These are phyloP conservation scores for Poeciliopsis turneri DNA, from an alignment of 2,797 vertebrate species.

Conservation along the genomic window DNA sequence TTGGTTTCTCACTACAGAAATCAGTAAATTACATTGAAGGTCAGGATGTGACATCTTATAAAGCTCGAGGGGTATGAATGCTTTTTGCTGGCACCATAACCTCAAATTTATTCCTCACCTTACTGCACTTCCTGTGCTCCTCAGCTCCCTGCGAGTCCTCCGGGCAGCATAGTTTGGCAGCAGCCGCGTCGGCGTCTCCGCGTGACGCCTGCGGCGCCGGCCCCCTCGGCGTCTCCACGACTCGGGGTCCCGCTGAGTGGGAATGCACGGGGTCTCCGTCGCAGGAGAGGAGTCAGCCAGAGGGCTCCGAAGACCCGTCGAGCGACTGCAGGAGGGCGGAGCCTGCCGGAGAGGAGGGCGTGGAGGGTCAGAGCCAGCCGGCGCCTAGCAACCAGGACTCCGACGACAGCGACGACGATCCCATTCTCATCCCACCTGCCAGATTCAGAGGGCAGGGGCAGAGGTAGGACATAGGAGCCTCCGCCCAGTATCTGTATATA, in stretches of 20 bases:
- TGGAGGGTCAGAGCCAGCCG: conserved; percentile 70
- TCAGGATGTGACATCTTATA: neutral
- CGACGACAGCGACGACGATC: conserved; percentile 96
- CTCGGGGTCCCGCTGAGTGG: conserved; percentile 27
- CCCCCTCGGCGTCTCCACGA: conserved; percentile 16
- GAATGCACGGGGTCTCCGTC: neutral
- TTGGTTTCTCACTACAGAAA: neutral
- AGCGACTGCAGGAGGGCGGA: conserved; percentile 77
- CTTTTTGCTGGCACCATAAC: neutral
- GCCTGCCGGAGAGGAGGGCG: conserved; percentile 56
- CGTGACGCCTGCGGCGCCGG: conserved; percentile 60
- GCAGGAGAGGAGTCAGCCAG: conserved; percentile 51
- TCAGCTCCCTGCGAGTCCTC: conserved; percentile 53
- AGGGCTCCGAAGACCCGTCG: conserved; percentile 55
- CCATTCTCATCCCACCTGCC: conserved; percentile 91
- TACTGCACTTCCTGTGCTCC: neutral
- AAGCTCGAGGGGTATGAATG: neutral
- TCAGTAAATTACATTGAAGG: neutral
- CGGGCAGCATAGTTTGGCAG: conserved; percentile 43
- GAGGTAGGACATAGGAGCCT: conserved; percentile 78
- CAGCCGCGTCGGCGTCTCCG: conserved; percentile 35
- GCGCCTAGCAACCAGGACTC: conserved; percentile 87
- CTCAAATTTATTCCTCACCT: neutral
- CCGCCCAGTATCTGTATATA: too few relatives aligned
- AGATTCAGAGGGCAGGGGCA: conserved; percentile 92